These are phyloP conservation scores for Vespertilio murinus DNA, from an alignment of 2,797 vertebrate genomes.

Conservation along the genomic window DNA sequence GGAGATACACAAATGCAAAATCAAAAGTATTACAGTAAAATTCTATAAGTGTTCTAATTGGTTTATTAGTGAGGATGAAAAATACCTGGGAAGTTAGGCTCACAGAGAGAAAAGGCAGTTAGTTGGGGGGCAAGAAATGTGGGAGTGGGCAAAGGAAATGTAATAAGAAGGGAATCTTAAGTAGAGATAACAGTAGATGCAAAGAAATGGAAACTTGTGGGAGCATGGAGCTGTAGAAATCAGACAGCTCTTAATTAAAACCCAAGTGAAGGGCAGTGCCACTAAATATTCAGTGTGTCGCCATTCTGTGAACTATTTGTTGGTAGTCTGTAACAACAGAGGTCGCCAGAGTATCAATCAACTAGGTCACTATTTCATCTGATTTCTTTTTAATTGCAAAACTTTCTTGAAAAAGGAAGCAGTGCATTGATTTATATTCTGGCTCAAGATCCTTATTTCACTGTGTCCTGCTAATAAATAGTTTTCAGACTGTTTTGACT, in stretches of 20 bases:
- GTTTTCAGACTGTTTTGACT: background rate
- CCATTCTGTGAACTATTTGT: background rate
- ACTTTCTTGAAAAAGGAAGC: slow-evolving; percentile 14
- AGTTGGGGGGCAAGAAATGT: background rate
- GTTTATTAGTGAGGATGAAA: background rate
- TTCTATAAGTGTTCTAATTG: background rate
- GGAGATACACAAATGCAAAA: background rate
- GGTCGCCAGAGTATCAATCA: background rate
- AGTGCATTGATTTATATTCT: slow-evolving; percentile 18
- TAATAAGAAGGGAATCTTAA: background rate
- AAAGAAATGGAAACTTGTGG: background rate
- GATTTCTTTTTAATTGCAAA: slow-evolving; percentile 52
- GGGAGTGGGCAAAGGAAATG: background rate
- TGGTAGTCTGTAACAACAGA: background rate
- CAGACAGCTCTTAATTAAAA: background rate
- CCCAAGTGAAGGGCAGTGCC: background rate
- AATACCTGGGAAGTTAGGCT: background rate
- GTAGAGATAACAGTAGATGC: background rate
- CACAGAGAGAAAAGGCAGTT: background rate
- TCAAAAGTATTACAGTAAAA: background rate
- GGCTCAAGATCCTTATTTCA: background rate
- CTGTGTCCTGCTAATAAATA: background rate
- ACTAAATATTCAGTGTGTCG: background rate
- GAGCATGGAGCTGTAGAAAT: background rate
- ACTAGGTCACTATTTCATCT: slow-evolving; percentile 4